phyloP scores from a whole-genome alignment of 2,888 invertebrate species.

The Antitype chi region DNA sequence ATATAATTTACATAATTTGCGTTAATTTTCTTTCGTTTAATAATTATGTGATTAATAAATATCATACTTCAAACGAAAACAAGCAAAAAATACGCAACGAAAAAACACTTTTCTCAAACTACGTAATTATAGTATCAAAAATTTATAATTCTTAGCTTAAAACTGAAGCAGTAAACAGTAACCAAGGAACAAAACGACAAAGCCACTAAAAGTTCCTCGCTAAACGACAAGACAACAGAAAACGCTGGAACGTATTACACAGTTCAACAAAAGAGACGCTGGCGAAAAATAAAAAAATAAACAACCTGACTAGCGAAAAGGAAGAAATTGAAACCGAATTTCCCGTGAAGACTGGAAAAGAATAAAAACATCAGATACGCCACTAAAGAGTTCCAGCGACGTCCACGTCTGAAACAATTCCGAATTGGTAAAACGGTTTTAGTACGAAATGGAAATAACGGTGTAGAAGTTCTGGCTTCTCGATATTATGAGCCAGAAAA shows the following conservation, averaged over 20 bases:
- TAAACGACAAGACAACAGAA: conserved; percentile 35
- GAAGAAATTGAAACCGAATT: conserved; percentile 71
- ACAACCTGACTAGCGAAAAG: conserved; percentile 55
- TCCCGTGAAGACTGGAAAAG: conserved; percentile 65
- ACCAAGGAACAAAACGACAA: not conserved
- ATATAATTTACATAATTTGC: not conserved
- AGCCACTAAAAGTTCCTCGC: conserved; percentile 28
- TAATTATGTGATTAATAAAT: not conserved
- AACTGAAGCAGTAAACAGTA: conserved; percentile 11
- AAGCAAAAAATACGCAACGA: not conserved
- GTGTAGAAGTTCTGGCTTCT: conserved; percentile 44
- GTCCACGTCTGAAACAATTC: conserved; percentile 60
- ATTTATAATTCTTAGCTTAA: not conserved
- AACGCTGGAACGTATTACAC: conserved; percentile 44
- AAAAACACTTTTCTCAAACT: not conserved
- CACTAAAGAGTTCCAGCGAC: conserved; percentile 55
- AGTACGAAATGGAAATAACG: conserved; percentile 54
- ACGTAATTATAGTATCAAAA: not conserved
- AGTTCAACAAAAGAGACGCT: conserved; percentile 40
- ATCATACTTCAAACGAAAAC: not conserved
- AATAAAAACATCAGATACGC: conserved; percentile 63
- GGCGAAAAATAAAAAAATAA: conserved; percentile 61
- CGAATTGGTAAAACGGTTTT: conserved; percentile 57
- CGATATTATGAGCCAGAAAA: conserved; percentile 24
- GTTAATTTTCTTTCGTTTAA: not conserved